Base-by-base conservation (phyloP, 1,140 invertebrate genomes). In the Triops longicaudatus region DNA sequence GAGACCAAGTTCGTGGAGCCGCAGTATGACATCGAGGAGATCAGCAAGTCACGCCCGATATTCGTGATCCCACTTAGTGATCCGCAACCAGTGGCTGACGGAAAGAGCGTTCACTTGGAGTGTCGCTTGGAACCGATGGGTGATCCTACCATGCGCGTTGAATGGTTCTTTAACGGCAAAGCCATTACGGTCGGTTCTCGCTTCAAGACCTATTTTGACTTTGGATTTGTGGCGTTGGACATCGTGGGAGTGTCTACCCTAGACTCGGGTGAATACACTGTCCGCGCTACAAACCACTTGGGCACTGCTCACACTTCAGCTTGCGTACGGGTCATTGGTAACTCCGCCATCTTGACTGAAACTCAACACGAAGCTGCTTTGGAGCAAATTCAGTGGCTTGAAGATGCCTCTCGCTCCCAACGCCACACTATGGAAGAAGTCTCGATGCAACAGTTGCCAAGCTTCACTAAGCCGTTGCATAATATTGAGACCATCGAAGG, bases 251-350 rank as follows among this genome's bases (percentile, higher is more conserved):
- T 92, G 0, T 93, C 92, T 31, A 90, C 92, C 17, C 85, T 92
- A 37, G 98, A 99, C 84, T 92, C 94, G 41, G 98, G 98, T 50
- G 93, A 96, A 86, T 97, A 96, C 80, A 97, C 94, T 0, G 94
- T 93, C 43, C 86, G 93, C 78, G 97, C 94, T 26, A 95, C 93
- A 0, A 99, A 99, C 84, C 91, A 93, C 81, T 87, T 97, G 79
- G 98, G 98, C 27, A 90, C 91, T 73, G 95, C 95, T 14, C 92
- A 95, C 79, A 98, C 97, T 2, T 95, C 91, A 12, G 91, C 95
- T 7, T 93, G 92, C 83, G 93, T 99, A 1, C 89, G 92, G 79
- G 92, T 94, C 1, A 92, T 94, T 79, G 90, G 89, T 79, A 87
- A 88, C 80, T 92, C 91, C n/a, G 91, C 93, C 80, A 90, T 99